Evolutionary conservation across 2,888 invertebrate genomes (phyloP).

Genomic region (Dicyrtoma fusca): DNA sequence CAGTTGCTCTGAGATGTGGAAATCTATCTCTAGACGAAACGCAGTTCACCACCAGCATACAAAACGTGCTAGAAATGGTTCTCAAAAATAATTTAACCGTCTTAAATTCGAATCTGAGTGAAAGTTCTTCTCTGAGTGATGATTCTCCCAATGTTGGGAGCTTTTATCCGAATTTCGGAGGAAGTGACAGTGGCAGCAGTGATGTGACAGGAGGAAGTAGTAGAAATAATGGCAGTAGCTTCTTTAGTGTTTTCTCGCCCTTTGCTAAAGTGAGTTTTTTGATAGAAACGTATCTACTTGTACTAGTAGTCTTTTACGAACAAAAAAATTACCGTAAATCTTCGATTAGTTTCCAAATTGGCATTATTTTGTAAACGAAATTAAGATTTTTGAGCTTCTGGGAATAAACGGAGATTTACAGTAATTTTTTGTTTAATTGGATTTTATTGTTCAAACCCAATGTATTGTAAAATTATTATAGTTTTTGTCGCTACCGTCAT

Average conservation of each 20-base stretch:
- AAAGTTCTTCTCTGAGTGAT: not conserved
- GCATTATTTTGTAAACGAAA: too few species aligned
- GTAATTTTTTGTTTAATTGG: too few species aligned
- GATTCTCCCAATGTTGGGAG: not conserved
- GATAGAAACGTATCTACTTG: too few species aligned
- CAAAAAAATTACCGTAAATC: too few species aligned
- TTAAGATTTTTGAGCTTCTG: too few species aligned
- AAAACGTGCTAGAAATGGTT: not conserved
- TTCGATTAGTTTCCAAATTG: too few species aligned
- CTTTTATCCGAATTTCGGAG: not conserved
- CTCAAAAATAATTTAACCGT: not conserved
- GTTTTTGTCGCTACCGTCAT: too few species aligned
- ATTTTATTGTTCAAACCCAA: too few species aligned
- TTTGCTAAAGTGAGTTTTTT: not conserved
- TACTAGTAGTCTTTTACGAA: too few species aligned
- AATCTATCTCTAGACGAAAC: not conserved
- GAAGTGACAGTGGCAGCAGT: not conserved
- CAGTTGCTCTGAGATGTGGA: constrained; percentile 5
- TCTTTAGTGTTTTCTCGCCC: not conserved
- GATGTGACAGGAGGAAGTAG: not conserved
- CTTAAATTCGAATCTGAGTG: not conserved
- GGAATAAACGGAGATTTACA: too few species aligned
- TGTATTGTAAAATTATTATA: too few species aligned
- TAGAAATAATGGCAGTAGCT: not conserved
- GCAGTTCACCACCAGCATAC: not conserved